Base-by-base conservation (phyloP, 2,888 invertebrate genomes). In the Listrodromus nycthemerus region DNA sequence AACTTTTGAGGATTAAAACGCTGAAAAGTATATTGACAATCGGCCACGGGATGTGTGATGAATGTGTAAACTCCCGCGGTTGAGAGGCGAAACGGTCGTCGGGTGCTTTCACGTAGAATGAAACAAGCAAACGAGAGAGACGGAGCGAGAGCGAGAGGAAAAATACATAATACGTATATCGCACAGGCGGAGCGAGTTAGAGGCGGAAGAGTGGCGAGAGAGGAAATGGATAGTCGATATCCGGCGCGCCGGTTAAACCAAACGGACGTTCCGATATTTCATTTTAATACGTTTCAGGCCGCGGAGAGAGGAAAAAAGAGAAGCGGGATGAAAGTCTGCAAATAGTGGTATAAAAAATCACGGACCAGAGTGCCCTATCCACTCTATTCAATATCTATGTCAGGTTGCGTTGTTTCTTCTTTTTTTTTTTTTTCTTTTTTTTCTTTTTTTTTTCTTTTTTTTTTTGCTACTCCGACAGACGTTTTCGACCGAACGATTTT, bases 241-340 rank as follows among this genome's bases (percentile, higher is more conserved):
- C 76, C 83, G 80, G 65, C 37, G 66, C 48, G 69, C 69, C 81
- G 75, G 76, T 83, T 83, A 83, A 83, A 71, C 79, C 79, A n/a
- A 76, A 83, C 80, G 80, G 83, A 83, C 75, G 61, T 41, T 50
- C 71, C 71, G 79, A 83, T 83, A 83, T 80, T 83, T 80, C 79
- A 83, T 79, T 83, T 80, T 76, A 80, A 80, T 71, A 80, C 69
- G 83, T 70, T 75, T 71, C 75, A 63, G 69, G 69, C 55, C 65
- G 37, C 33, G 65, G 24, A 10, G n/a, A 41, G 74, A 61, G 69
- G 19, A 41, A 8, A 55, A 19, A 21, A 55, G 48, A 55, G 37
- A 48, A 74, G 52, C 50, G 61, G 24, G 48, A 80, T 33, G 69
- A 61, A 61, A 69, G 69, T 74, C 45, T 61, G 69, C 58, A 75